phyloP scores from a whole-genome alignment of 2,113 vertebrate species.

The Ammodytes marinus region DNA sequence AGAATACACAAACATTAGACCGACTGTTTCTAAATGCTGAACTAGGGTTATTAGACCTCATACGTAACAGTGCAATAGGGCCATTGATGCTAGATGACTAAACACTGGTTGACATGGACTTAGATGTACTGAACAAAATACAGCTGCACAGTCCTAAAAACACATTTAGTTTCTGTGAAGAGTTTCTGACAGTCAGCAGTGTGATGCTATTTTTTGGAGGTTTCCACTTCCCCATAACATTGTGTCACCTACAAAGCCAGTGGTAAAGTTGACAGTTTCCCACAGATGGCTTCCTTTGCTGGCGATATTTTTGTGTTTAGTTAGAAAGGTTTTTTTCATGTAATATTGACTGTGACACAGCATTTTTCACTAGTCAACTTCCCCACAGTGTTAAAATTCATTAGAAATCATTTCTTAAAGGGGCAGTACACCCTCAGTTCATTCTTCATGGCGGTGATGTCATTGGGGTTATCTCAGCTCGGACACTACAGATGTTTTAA shows the following conservation, averaged over 20 bases:
- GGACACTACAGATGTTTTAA: neutral
- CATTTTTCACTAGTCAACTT: neutral
- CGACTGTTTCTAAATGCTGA: constrained; percentile 43
- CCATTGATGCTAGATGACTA: constrained; percentile 56
- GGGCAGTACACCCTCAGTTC: neutral
- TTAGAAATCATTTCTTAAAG: neutral
- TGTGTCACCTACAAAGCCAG: neutral
- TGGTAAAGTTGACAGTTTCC: neutral
- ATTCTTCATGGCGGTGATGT: neutral
- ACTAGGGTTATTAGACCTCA: constrained; percentile 50
- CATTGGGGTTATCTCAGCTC: neutral
- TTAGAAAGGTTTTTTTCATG: neutral
- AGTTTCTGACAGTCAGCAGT: constrained; percentile 23
- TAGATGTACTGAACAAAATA: constrained; percentile 9
- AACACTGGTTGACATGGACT: too few species aligned
- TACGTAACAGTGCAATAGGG: neutral
- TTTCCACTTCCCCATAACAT: neutral
- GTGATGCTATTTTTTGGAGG: neutral
- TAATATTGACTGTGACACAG: neutral
- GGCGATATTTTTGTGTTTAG: neutral
- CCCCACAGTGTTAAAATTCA: neutral
- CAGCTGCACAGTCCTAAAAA: constrained; percentile 40
- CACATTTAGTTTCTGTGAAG: neutral
- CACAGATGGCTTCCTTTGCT: neutral
- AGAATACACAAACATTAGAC: constrained; percentile 24